Percentiles rank a stretch among this genome's conserved stretches.
These are phyloP conservation scores for Pterocles orientalis DNA, from an alignment of 2,113 vertebrate genomes.

Conservation along the genomic window DNA sequence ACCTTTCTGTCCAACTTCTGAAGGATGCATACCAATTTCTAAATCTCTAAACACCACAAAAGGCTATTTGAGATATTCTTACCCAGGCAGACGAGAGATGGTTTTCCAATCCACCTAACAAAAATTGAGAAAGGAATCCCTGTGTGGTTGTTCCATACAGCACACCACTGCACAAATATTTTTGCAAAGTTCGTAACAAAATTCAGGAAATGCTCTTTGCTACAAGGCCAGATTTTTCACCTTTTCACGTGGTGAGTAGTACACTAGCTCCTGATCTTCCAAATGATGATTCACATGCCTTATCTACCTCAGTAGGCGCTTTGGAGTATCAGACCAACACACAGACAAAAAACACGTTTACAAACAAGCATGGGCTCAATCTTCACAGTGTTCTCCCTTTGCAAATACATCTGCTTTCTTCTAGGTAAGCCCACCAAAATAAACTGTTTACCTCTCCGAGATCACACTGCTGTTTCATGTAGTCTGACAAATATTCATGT, in stretches of 20 bases:
- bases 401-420: background rate
- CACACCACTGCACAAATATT: background rate
- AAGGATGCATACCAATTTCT: background rate
- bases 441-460: background rate
- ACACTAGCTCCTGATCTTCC: background rate
- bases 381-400: background rate
- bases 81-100: background rate
- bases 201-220: background rate
- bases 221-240: background rate
- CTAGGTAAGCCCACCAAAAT: background rate
- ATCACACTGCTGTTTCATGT: background rate
- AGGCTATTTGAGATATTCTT: background rate
- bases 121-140: background rate
- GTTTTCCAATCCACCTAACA: background rate
- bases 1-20: background rate
- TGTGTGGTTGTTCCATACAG: background rate
- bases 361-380: background rate
- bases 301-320: background rate
- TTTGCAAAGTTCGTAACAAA: background rate
- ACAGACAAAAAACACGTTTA: background rate
- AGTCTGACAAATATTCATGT: background rate
- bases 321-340: background rate
- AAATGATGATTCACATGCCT: background rate
- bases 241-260: background rate
- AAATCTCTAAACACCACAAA: constrained; percentile 3